Percentiles rank a stretch among this genome's conserved stretches.
phyloP scores from a whole-genome alignment of 2,797 vertebrate species.

The Phrynocephalus forsythii region DNA sequence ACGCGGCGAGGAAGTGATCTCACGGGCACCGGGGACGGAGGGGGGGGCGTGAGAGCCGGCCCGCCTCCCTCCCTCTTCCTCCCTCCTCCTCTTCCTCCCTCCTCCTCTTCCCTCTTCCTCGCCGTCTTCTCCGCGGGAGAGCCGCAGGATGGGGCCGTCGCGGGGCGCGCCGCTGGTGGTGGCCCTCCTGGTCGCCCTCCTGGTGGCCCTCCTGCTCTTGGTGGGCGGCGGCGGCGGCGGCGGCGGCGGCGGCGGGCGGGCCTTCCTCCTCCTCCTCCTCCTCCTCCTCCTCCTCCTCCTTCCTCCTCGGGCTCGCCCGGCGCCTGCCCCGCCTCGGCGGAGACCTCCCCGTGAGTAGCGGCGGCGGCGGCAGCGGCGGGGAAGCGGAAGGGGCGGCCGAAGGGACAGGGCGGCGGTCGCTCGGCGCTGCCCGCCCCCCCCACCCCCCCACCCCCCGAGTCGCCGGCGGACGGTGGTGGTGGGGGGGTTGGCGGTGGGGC shows the following conservation, averaged over 20 bases:
- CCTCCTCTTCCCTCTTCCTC: background rate
- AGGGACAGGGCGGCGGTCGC: too few relatives aligned
- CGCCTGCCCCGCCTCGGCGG: conserved; percentile 79
- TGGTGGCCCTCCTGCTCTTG: conserved; percentile 20
- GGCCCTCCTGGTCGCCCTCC: background rate
- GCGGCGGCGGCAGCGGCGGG: accelerated
- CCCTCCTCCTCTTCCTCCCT: background rate
- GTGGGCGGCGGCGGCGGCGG: conserved; percentile 53
- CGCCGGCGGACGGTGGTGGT: background rate
- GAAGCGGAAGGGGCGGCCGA: too few relatives aligned
- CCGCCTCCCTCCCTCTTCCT: background rate
- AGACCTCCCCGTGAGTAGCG: conserved; percentile 78
- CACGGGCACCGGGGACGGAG: too few relatives aligned
- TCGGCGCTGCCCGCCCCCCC: too few relatives aligned
- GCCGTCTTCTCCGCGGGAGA: too few relatives aligned
- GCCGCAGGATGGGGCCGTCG: background rate
- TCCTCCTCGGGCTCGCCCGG: background rate
- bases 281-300: background rate
- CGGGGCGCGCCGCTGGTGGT: background rate
- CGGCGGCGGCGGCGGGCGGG: conserved; percentile 40
- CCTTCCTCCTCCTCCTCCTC: conserved; percentile 37
- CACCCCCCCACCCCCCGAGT: too few relatives aligned
- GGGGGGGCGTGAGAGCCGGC: background rate
- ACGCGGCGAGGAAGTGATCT: too few relatives aligned
- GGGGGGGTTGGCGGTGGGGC: background rate